Evolutionary conservation across 2,113 vertebrate species (phyloP), one percentile per base, ranked within the genome.

Genomic region (Seriola aureovittata): DNA sequence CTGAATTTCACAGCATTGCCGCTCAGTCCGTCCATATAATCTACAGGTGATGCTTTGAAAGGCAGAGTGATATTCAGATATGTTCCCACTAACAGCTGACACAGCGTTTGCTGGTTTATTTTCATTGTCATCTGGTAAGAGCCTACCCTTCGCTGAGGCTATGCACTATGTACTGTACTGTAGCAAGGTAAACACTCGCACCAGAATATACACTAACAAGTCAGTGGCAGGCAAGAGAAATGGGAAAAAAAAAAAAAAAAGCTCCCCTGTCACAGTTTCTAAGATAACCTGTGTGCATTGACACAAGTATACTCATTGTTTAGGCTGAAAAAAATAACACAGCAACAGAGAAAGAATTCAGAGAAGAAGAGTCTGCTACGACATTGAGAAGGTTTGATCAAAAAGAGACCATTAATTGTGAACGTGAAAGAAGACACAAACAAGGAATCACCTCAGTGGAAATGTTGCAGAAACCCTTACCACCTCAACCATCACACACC

Each of bases 21-120:
- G 8, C 80, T 81, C 76, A 71, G 73, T 94, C 91, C 90, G 88
- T 95, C 93, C 92, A 82, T 77, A 76, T 62, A 29, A 86, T 73
- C 71, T 67, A 59, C 36, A 50, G 72, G 76, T 66, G 74, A 81
- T 86, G 82, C 74, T 81, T 86, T 83, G 78, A 83, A 86, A 86
- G 71, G 69, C 67, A 71, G 78, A 77, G 32, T 36, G 36, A 72
- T 79, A 34, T 60, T 81, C 63, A 25, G 50, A 70, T 34, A 50
- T 88, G 52, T 81, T 89, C 70, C 74, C 67, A 34, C 69, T 38
- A 52, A 55, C 36, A 8, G 58, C 74, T 78, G 67, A 88, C 29
- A 46, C 42, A 57, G 62, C 50, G 57, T 89, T 64, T 42, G 38
- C 44, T 58, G 57, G 66, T 81, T 84, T 79, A 38, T 58, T 79